These are phyloP conservation scores for Alcedo atthis DNA, from an alignment of 2,797 vertebrate genomes.

Conservation along the genomic window DNA sequence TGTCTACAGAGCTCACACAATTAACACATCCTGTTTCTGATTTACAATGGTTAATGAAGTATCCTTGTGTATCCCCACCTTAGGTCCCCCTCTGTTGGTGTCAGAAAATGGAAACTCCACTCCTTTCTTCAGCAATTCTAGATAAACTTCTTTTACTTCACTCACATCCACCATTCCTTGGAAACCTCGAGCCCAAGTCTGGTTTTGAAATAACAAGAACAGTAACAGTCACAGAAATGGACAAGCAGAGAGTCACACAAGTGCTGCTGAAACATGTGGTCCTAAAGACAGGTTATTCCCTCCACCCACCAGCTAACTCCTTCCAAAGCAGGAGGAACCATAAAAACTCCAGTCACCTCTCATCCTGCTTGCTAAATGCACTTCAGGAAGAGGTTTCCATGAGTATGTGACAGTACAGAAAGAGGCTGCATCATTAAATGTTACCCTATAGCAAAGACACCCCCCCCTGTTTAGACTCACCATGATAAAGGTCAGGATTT, in stretches of 20 bases:
- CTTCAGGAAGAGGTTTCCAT: neutral
- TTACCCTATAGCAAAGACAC: neutral
- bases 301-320: neutral
- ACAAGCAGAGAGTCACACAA: neutral
- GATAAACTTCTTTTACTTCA: conserved; percentile 80
- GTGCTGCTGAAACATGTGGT: neutral
- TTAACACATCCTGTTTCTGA: neutral
- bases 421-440: neutral
- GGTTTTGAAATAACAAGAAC: conserved; percentile 32
- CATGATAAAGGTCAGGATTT: conserved; percentile 80
- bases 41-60: neutral
- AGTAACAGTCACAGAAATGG: neutral
- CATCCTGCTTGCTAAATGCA: neutral
- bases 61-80: conserved; percentile 58
- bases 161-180: conserved; percentile 76
- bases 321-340: neutral
- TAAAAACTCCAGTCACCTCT: neutral
- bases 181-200: conserved; percentile 79
- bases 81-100: conserved; percentile 4
- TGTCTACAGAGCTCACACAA: neutral
- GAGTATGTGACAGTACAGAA: neutral
- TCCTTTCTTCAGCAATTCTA: conserved; percentile 82
- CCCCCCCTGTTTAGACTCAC: conserved; percentile 54
- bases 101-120: conserved; percentile 76
- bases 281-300: neutral